These are phyloP conservation scores for Syngnathus floridae DNA, from an alignment of 2,113 vertebrate species.

Conservation along the genomic window DNA sequence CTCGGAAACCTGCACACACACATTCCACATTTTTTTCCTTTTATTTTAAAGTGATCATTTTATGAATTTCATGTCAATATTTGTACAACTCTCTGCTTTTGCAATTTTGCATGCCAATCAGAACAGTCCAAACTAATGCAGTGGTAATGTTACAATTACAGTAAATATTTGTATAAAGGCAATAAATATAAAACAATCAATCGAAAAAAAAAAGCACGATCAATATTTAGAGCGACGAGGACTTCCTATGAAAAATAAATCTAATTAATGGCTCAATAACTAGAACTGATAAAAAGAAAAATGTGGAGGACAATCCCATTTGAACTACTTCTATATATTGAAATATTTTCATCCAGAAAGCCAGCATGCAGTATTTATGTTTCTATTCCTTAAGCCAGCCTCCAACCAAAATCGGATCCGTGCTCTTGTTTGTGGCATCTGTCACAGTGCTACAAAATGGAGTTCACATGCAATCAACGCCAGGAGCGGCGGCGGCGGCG, in stretches of 20 bases:
- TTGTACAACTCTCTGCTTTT: too few relatives aligned
- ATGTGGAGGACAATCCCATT: neutral
- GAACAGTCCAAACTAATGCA: too few relatives aligned
- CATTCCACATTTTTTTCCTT: neutral
- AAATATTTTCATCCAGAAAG: neutral
- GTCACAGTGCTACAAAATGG: conserved; percentile 60
- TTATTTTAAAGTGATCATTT: too few relatives aligned
- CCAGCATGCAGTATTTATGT: neutral
- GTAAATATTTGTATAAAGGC: too few relatives aligned
- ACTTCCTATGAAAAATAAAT: neutral
- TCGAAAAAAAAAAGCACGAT: too few relatives aligned
- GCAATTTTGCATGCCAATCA: too few relatives aligned
- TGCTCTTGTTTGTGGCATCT: conserved; percentile 73
- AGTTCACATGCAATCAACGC: conserved; percentile 67
- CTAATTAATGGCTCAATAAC: neutral
- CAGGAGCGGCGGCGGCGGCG: conserved; percentile 7
- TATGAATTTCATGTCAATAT: too few relatives aligned
- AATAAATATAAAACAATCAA: too few relatives aligned
- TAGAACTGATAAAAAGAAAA: too few relatives aligned
- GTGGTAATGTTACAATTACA: too few relatives aligned
- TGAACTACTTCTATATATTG: neutral
- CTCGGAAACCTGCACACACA: conserved; percentile 80
- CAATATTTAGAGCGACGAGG: too few relatives aligned
- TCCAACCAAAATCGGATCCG: conserved; percentile 7
- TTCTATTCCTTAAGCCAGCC: neutral